Percentiles rank a stretch among this genome's conserved stretches.
These are phyloP conservation scores for Aythya baeri DNA, from an alignment of 2,113 vertebrate species.

Conservation along the genomic window DNA sequence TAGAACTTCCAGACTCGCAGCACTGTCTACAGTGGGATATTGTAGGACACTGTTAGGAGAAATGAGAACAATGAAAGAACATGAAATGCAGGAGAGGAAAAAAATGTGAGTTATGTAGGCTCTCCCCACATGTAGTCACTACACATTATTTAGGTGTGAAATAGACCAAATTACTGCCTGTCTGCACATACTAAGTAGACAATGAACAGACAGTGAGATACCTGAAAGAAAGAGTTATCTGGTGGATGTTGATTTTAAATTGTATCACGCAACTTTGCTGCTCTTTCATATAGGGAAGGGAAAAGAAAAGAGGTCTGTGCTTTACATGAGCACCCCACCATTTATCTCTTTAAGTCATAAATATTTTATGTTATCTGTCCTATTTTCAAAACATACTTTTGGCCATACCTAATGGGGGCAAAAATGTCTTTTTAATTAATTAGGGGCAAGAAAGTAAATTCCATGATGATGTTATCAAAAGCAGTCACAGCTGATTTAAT, in stretches of 20 bases:
- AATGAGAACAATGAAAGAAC: not conserved
- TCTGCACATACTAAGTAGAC: not conserved
- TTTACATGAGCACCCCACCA: not conserved
- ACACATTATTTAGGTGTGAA: not conserved
- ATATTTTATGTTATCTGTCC: not conserved
- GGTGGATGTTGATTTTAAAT: not conserved
- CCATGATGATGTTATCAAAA: not conserved
- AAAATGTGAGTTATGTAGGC: not conserved
- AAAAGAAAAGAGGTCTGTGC: not conserved
- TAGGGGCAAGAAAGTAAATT: not conserved
- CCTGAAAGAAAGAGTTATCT: not conserved
- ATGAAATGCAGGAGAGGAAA: not conserved
- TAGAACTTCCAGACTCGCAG: not conserved
- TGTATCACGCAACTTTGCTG: not conserved
- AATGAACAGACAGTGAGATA: not conserved
- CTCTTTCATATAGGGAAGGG: not conserved
- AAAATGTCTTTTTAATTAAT: not conserved
- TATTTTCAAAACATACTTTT: not conserved
- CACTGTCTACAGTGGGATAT: not conserved
- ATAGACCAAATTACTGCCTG: not conserved
- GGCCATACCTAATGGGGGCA: not conserved
- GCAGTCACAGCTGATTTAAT: not conserved
- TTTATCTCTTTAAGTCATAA: not conserved
- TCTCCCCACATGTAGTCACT: not conserved
- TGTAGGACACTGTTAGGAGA: not conserved